Evolutionary conservation across 2,888 invertebrate species (phyloP), one percentile per base, ranked within the genome.

Genomic region (Slavum lentiscoides): DNA sequence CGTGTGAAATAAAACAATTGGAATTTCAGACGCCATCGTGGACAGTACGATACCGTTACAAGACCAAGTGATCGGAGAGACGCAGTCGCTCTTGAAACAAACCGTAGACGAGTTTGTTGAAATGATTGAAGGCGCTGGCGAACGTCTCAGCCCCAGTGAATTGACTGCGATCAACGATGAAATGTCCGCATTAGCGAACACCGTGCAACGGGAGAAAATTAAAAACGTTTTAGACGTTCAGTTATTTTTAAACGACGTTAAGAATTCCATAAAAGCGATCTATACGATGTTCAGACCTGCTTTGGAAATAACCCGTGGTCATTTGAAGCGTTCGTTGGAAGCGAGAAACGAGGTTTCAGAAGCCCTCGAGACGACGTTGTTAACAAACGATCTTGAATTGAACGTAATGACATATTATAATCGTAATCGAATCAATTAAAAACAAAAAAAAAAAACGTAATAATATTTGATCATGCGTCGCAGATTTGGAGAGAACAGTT

Each of bases 1-100:
- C 43, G 0, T 39, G 8, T 66, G 19, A 66, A 66, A 39, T 15
- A n/a, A 49, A 37, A 43, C 43, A 37, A n/a, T 37, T 30, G 11
- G 11, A 30, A 55, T 69, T 62, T 39, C n/a, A 80, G 80, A 80
- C 2, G 9, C 64, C 9, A 58, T 66, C 23, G 37, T 43, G 0
- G 43, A 30, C 21, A 43, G 2, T 19, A 0, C 1, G 6, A 15
- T 19, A 43, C 55, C 15, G 9, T 66, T 43, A 17, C 15, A 13
- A 8, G 23, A 13, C 6, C 37, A 70, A 30, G 23, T n/a, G 2
- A 55, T 13, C 2, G 58, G 66, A 3, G 58, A n/a, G 1, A 58
- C 72, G 9, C 43, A 23, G 11, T 8, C 1, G 19, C 19, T 64
- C 21, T 30, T 55, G 15, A 8, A 13, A 6, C 15, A 30, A n/a